Conservation (phyloP, 2,113 vertebrate species). For the Empidonax alnorum region DNA sequence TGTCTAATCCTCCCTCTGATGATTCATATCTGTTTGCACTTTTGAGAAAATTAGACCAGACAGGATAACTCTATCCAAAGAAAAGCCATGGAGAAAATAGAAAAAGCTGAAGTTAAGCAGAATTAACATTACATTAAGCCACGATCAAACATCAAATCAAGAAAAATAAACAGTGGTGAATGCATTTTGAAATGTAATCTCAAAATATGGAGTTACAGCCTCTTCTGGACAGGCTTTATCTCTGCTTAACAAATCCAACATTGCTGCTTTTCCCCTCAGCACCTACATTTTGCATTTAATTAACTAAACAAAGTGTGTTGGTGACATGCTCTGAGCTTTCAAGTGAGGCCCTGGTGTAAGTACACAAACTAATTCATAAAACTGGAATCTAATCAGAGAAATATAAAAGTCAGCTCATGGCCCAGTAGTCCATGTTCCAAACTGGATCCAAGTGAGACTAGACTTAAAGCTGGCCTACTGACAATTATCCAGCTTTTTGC, state of each 20-base stretch:
- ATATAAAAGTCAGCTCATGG: neutral
- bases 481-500: neutral
- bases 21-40: neutral
- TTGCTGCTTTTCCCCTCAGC: neutral
- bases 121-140: neutral
- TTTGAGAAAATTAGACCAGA: neutral
- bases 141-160: neutral
- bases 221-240: neutral
- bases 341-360: neutral
- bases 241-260: neutral
- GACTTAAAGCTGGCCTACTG: neutral
- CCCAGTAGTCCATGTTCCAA: neutral
- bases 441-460: neutral
- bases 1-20: neutral
- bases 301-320: neutral
- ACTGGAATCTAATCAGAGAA: neutral
- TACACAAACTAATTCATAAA: neutral
- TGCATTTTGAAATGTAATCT: neutral
- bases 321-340: neutral
- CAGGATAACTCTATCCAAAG: neutral
- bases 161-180: accelerated
- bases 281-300: neutral
- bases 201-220: neutral
- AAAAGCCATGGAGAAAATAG: neutral
- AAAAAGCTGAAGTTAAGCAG: neutral